These are phyloP conservation scores for Lanius collurio DNA, from an alignment of 2,113 vertebrate genomes.

Conservation along the genomic window DNA sequence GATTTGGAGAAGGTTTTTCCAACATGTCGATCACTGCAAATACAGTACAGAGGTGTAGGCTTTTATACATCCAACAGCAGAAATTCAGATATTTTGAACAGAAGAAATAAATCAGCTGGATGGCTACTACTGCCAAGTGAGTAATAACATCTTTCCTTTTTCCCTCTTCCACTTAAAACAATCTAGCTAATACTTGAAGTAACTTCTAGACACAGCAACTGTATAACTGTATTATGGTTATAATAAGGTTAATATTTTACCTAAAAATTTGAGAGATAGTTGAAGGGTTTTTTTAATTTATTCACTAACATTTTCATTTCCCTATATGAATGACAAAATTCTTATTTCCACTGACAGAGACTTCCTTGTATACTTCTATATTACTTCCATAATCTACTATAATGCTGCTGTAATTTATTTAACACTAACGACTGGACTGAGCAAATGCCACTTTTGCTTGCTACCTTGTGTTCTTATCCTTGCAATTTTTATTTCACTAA, in stretches of 20 bases:
- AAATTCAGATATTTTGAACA: neutral
- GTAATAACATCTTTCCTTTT: neutral
- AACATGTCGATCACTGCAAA: constrained; percentile 85
- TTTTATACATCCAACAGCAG: neutral
- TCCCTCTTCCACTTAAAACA: neutral
- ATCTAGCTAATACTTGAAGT: neutral
- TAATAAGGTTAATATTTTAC: neutral
- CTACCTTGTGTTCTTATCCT: neutral
- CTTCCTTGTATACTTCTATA: neutral
- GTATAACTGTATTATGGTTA: neutral
- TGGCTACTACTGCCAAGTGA: neutral
- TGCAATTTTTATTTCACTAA: neutral
- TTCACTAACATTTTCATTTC: neutral
- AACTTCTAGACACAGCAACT: neutral
- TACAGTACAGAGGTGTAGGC: constrained; percentile 27
- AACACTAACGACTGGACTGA: neutral
- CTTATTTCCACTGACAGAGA: neutral
- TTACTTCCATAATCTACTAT: neutral
- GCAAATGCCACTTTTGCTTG: neutral
- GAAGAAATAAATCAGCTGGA: neutral
- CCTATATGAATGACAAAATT: neutral
- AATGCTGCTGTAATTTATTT: neutral
- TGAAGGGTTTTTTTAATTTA: neutral
- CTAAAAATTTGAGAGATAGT: neutral
- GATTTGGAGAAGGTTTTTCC: constrained; percentile 92